A percentile compares a stretch with the other conserved stretches of the same genome.
Evolutionary conservation across 2,888 invertebrate genomes (phyloP).

Genomic region (Cheilosia pagana): DNA sequence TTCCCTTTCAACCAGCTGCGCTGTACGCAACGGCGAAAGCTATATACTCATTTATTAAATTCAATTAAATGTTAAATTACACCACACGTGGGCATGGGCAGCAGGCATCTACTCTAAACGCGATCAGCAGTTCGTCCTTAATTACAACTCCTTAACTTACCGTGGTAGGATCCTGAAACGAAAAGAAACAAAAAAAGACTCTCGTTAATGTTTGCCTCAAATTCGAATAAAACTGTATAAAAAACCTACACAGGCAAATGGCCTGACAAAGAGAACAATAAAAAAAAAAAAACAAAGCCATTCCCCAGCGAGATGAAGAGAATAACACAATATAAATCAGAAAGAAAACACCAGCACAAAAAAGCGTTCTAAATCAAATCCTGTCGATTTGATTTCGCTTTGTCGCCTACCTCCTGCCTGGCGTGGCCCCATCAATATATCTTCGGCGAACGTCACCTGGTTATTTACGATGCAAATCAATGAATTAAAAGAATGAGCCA

Average conservation of each 20-base stretch:
- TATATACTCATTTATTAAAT: slow-evolving; percentile 23
- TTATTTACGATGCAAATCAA: slow-evolving; percentile 74
- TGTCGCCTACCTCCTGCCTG: slow-evolving; percentile 73
- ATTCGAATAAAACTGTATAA: slow-evolving; percentile 23
- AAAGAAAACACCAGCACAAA: slow-evolving; percentile 27
- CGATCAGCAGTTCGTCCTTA: slow-evolving; percentile 27
- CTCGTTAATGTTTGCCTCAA: slow-evolving; percentile 28
- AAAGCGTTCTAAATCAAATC: slow-evolving; percentile 64
- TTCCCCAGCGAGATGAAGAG: slow-evolving; percentile 17
- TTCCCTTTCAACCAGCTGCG: slow-evolving; percentile 31
- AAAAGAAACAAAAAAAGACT: slow-evolving; percentile 73
- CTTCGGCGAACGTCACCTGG: slow-evolving; percentile 65
- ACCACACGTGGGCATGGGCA: slow-evolving; percentile 10
- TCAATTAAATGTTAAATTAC: slow-evolving; percentile 40
- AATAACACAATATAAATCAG: slow-evolving; percentile 65
- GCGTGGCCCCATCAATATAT: slow-evolving; percentile 56
- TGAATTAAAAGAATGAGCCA: slow-evolving; percentile 73
- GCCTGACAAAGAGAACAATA: neutral
- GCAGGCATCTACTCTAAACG: slow-evolving; percentile 5
- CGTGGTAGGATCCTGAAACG: slow-evolving; percentile 83
- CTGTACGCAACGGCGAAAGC: neutral
- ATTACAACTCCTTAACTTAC: slow-evolving; percentile 78
- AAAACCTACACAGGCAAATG: slow-evolving; percentile 20
- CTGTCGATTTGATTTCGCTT: slow-evolving; percentile 73
- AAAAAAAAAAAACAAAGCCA: slow-evolving; percentile 1